Evolutionary conservation across 2,113 vertebrate species (phyloP), one percentile per base, ranked within the genome.

Genomic region (Ameiurus melas): DNA sequence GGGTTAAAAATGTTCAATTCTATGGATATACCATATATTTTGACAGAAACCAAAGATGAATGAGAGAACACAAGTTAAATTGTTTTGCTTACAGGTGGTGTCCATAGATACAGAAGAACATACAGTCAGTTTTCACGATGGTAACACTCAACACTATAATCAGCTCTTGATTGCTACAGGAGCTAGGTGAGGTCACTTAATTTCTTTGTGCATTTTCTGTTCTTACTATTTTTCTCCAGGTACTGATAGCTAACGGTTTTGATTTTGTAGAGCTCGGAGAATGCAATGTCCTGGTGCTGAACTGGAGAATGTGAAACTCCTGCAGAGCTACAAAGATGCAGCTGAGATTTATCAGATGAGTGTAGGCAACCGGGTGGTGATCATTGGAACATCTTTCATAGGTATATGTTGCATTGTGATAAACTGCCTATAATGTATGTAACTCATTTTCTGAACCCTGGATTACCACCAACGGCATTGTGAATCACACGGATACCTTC

Each of bases 331-430:
- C 4, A 94, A 96, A 30, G 97, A 97, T 4, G 95, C 97, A 12
- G 92, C 83, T 68, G 94, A 94, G 57, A 96, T 98, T 90, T 90
- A 96, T 87, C 58, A 87, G 43, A 91, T 94, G 86, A 94, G 96
- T 57, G n/a, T 92, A 0, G 94, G 94, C 66, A 94, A 88, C 75
- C 95, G 92, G 0, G 92, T 94, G 9, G 96, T 96, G 70, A 83
- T 98, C 0, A 1, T 97, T 2, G 97, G 97, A 88, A 92, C 97
- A 6, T 98, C 97, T 2, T 98, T 98, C 91, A 88, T 97, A 93
- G 97, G 97, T 97, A 89, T 68, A 73, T 9, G 36, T 16, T 80
- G 7, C 36, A 62, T 62, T 36, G 20, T 25, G 20, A 60, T 7
- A 79, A 30, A 33, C n/a, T 58, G 9, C 30, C 8, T 58, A 5